phyloP scores from a whole-genome alignment of 1,140 invertebrate species.

The Drosophila ogumai region DNA sequence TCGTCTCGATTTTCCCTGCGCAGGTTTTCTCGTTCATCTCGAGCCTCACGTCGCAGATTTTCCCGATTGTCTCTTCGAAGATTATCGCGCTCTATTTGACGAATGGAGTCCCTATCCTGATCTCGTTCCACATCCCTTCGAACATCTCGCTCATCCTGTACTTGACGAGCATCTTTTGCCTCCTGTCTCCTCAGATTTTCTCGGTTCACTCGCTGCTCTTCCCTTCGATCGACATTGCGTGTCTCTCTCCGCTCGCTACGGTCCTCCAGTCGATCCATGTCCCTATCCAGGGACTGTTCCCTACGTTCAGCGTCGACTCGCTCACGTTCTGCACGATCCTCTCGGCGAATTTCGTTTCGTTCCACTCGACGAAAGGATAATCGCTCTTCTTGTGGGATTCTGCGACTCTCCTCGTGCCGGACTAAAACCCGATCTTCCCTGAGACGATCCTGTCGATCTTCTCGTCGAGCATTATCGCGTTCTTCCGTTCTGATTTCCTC shows the following conservation, averaged over 20 bases:
- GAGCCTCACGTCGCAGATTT: neutral
- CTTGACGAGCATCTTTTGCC: constrained; percentile 2
- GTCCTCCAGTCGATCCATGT: neutral
- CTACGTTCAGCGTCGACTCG: constrained; percentile 12
- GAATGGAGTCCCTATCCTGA: neutral
- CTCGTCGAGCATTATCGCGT: neutral
- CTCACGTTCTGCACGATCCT: neutral
- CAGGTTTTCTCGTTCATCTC: neutral
- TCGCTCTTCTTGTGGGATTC: neutral
- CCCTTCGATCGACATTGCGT: neutral
- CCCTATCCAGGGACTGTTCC: neutral
- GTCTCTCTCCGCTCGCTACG: neutral
- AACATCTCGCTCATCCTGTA: constrained; percentile 1
- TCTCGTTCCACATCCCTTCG: neutral
- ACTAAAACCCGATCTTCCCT: constrained; percentile 1
- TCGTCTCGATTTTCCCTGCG: neutral
- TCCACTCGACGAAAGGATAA: neutral
- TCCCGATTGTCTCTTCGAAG: constrained; percentile 7
- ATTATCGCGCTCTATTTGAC: neutral
- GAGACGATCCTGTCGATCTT: neutral
- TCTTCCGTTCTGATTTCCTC: neutral
- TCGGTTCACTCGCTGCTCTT: neutral
- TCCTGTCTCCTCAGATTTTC: constrained; percentile 7
- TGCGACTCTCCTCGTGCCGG: neutral
- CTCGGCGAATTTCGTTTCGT: neutral